These are phyloP conservation scores for Laticauda laticaudata DNA, from an alignment of 2,113 vertebrate species.

Conservation along the genomic window DNA sequence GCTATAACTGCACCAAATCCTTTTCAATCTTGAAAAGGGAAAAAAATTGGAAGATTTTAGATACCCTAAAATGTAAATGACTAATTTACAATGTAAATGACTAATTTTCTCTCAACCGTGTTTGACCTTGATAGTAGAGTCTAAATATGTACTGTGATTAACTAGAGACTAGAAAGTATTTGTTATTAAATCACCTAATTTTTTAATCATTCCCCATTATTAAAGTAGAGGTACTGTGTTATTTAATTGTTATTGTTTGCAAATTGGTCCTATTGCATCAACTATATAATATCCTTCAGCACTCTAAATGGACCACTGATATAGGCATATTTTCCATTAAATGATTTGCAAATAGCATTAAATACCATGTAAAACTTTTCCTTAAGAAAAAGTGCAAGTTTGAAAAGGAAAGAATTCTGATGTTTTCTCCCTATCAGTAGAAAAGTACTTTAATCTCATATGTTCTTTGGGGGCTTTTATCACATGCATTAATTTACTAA, in stretches of 20 bases:
- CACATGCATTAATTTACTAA: not conserved
- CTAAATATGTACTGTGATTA: conserved; percentile 54
- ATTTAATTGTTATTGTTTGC: conserved; percentile 15
- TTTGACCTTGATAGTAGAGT: conserved; percentile 46
- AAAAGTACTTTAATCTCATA: not conserved
- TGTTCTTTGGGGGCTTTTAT: not conserved
- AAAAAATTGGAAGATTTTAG: conserved; percentile 38
- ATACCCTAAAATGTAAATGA: conserved; percentile 21
- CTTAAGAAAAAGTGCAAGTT: not conserved
- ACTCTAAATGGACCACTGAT: conserved; percentile 17
- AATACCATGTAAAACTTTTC: not conserved
- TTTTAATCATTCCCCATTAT: conserved; percentile 38
- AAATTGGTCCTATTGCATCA: conserved; percentile 12
- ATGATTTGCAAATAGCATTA: not conserved
- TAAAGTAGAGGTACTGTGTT: conserved; percentile 17
- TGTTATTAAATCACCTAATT: conserved; percentile 48
- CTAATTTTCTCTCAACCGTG: conserved; percentile 36
- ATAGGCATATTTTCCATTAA: not conserved
- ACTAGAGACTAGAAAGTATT: conserved; percentile 41
- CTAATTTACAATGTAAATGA: conserved; percentile 36
- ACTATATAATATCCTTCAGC: not conserved
- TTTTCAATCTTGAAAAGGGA: conserved; percentile 19
- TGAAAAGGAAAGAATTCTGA: not conserved
- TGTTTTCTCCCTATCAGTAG: not conserved
- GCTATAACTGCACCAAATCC: conserved; percentile 12